Percentiles rank a stretch among this genome's conserved stretches.
phyloP scores from a whole-genome alignment of 23 tunicate species.

The Clavelina lepadiformis region DNA sequence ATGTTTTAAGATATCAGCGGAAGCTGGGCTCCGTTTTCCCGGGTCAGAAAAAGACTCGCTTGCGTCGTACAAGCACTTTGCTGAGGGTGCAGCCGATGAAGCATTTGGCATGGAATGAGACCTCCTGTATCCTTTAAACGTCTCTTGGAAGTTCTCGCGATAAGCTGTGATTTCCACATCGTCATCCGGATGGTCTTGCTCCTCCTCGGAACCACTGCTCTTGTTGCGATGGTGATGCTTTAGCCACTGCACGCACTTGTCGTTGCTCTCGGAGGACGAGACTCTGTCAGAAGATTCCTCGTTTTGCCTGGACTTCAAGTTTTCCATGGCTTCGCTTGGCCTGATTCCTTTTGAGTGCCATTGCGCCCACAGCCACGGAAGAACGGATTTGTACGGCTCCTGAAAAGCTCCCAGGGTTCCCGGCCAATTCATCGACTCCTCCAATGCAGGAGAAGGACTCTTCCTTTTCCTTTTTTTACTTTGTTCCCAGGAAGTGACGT shows the following conservation, averaged over 20 bases:
- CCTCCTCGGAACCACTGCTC: neutral
- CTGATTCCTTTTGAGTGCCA: neutral
- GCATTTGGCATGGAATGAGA: constrained; percentile 34
- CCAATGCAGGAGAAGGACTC: neutral
- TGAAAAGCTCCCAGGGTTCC: too few relatives aligned
- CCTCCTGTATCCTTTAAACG: constrained; percentile 1
- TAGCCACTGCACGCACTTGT: neutral
- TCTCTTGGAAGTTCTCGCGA: too few relatives aligned
- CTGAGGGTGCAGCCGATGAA: too few relatives aligned
- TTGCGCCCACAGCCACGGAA: constrained; percentile 42
- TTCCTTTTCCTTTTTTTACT: constrained; percentile 16
- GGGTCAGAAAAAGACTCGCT: constrained; percentile 48
- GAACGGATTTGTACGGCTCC: constrained; percentile 18
- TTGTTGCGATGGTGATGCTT: neutral
- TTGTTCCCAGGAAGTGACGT: constrained; percentile 1
- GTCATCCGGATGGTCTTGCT: too few relatives aligned
- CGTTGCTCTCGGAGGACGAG: neutral
- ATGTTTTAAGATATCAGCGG: neutral
- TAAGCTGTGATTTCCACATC: too few relatives aligned
- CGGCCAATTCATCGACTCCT: too few relatives aligned
- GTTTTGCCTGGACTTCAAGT: neutral
- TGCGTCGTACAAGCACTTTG: neutral
- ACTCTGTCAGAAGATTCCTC: neutral
- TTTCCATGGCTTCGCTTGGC: neutral
- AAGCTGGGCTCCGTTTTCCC: constrained; percentile 28